Percentiles rank a stretch among this genome's conserved stretches.
Evolutionary conservation across 1,140 invertebrate genomes (phyloP).

Genomic region (Drosophila yakuba): DNA sequence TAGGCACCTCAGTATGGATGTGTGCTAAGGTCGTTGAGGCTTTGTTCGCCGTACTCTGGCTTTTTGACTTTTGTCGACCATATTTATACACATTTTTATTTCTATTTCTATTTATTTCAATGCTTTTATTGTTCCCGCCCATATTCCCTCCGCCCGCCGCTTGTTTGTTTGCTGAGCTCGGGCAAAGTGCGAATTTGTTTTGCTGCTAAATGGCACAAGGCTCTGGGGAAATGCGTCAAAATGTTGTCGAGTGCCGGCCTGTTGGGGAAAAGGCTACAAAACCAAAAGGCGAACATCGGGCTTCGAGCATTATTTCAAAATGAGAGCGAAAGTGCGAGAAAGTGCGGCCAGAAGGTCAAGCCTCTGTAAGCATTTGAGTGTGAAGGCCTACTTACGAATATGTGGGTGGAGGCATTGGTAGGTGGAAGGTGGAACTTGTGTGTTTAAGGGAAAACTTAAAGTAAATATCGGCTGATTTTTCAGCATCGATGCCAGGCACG

Average conservation of each 20-base stretch:
- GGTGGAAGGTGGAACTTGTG: conserved; percentile 4
- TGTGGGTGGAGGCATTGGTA: background rate
- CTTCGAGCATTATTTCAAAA: conserved; percentile 45
- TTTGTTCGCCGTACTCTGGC: conserved; percentile 56
- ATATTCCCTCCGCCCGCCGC: background rate
- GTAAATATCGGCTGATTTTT: conserved; percentile 73
- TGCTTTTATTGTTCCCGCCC: conserved; percentile 42
- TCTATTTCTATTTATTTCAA: conserved; percentile 75
- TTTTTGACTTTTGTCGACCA: conserved; percentile 78
- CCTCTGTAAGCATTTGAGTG: conserved; percentile 37
- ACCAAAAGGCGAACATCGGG: conserved; percentile 27
- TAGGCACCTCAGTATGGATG: conserved; percentile 29
- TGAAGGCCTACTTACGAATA: background rate
- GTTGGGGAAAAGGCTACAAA: conserved; percentile 51
- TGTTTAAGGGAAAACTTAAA: conserved; percentile 50
- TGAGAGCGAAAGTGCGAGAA: conserved; percentile 32
- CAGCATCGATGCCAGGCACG: conserved; percentile 62
- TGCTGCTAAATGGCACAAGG: conserved; percentile 80
- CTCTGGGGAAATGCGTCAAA: conserved; percentile 80
- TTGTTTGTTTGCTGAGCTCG: conserved; percentile 44
- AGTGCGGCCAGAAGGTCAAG: conserved; percentile 47
- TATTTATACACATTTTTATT: conserved; percentile 75
- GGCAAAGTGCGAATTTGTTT: conserved; percentile 77
- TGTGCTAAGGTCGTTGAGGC: conserved; percentile 63
- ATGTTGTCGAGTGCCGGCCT: conserved; percentile 68